Evolutionary conservation across 2,888 invertebrate genomes (phyloP).

Genomic region (Heliconius aoede): DNA sequence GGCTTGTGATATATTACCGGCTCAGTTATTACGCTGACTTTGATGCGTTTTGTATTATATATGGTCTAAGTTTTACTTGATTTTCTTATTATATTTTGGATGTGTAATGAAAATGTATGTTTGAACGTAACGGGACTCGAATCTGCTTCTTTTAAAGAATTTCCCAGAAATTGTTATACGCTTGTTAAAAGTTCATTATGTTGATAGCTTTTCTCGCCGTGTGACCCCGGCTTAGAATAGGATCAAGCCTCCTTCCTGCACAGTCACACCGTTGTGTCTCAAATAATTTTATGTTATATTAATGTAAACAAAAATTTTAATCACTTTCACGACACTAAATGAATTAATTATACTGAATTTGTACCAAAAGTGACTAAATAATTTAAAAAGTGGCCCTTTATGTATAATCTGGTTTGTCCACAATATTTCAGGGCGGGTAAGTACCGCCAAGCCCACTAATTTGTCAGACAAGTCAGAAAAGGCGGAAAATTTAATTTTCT

Average conservation of each 20-base stretch:
- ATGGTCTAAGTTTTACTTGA: background rate
- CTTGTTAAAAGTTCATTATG: too few relatives aligned
- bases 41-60: background rate
- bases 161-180: too few relatives aligned
- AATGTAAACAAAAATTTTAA: background rate
- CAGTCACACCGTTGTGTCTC: too few relatives aligned
- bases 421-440: constrained; percentile 30
- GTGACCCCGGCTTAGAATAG: too few relatives aligned
- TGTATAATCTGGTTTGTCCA: constrained; percentile 30
- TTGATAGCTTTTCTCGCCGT: too few relatives aligned
- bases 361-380: constrained; percentile 1
- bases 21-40: background rate
- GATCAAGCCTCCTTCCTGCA: too few relatives aligned
- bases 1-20: constrained; percentile 12
- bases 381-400: constrained; percentile 6
- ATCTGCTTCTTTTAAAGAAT: too few relatives aligned
- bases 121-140: too few relatives aligned
- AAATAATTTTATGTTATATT: background rate
- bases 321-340: background rate
- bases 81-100: too few relatives aligned
- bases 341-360: background rate
- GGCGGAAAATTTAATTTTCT: constrained; percentile 65
- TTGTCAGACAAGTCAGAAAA: constrained; percentile 57
- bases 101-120: too few relatives aligned
- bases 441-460: constrained; percentile 52